These are phyloP conservation scores for Zosterops hypoxanthus DNA, from an alignment of 2,113 vertebrate genomes.

Conservation along the genomic window DNA sequence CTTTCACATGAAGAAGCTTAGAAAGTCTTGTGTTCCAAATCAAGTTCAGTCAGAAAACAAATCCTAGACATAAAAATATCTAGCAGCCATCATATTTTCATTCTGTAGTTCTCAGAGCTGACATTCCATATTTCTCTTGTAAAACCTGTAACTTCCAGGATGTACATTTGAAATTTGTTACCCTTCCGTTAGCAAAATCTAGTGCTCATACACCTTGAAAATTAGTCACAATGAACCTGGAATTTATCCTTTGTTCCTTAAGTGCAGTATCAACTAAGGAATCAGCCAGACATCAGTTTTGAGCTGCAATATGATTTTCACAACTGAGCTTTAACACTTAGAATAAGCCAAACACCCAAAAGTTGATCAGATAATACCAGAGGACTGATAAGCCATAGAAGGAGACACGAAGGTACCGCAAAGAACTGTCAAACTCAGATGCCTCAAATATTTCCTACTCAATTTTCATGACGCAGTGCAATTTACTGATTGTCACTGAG, in stretches of 20 bases:
- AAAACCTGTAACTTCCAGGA: not conserved
- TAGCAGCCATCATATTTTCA: not conserved
- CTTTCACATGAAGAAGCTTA: not conserved
- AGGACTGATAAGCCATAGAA: not conserved
- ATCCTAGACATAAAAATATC: not conserved
- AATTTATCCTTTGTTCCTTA: not conserved
- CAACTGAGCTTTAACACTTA: not conserved
- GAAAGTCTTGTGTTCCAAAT: not conserved
- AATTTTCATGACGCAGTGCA: not conserved
- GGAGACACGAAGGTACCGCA: not conserved
- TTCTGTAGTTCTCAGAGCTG: conserved; percentile 27
- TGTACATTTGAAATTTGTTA: not conserved
- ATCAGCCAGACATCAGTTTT: not conserved
- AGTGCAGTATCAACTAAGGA: not conserved
- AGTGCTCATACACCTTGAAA: not conserved
- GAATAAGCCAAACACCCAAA: not conserved
- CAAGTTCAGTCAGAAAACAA: not conserved
- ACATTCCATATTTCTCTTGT: conserved; percentile 45
- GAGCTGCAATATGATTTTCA: not conserved
- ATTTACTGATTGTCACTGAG: not conserved
- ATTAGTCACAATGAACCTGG: not conserved
- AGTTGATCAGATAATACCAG: not conserved
- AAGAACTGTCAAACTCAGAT: not conserved
- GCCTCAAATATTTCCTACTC: not conserved
- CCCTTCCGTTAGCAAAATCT: conserved; percentile 27